These are phyloP conservation scores for Todiramphus saurophagus DNA, from an alignment of 2,113 vertebrate species.

Conservation along the genomic window DNA sequence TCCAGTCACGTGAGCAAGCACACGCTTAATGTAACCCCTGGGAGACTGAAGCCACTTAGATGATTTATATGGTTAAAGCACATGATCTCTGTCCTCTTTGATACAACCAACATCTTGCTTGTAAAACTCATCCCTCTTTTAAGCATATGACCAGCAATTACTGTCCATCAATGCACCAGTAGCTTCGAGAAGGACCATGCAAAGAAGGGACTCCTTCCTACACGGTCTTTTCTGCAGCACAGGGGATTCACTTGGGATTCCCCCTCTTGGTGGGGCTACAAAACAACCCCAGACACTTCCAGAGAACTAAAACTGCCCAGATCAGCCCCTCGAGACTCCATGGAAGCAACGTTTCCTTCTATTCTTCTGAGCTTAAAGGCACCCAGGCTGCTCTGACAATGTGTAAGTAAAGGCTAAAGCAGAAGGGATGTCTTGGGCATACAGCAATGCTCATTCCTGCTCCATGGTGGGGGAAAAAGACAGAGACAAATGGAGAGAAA, in stretches of 20 bases:
- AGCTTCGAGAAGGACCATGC: neutral
- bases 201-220: neutral
- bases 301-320: neutral
- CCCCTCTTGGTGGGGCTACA: fast-evolving
- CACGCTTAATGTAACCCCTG: neutral
- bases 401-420: neutral
- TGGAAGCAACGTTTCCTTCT: neutral
- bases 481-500: neutral
- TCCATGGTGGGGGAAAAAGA: neutral
- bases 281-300: neutral
- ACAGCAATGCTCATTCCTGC: neutral
- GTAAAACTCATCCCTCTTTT: neutral
- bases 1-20: neutral
- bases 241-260: neutral
- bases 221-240: neutral
- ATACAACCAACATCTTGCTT: neutral
- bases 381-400: neutral
- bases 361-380: neutral
- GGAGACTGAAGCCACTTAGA: neutral
- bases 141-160: neutral
- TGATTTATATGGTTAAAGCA: neutral
- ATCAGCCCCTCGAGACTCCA: neutral
- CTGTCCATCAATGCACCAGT: neutral
- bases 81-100: neutral
- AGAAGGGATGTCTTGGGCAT: fast-evolving